Evolutionary conservation across 2,113 vertebrate species (phyloP).

Genomic region (Acrocephalus arundinaceus): DNA sequence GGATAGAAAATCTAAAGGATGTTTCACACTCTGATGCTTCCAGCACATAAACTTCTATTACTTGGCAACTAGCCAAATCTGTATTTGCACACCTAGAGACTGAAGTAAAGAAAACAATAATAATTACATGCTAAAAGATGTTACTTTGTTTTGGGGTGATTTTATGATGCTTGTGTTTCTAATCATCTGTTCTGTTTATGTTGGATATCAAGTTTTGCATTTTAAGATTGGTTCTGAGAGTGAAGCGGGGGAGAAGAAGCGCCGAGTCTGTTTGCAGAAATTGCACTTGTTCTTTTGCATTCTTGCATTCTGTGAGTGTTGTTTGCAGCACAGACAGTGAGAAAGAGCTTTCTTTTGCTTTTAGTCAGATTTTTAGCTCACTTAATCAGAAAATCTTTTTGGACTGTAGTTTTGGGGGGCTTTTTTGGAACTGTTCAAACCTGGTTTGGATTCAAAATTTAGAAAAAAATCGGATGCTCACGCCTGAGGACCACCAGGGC

Average conservation of each 20-base stretch:
- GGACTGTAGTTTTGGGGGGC: not conserved
- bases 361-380: not conserved
- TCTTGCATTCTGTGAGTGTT: rapidly evolving
- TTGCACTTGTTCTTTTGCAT: not conserved
- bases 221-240: not conserved
- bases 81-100: not conserved
- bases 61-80: not conserved
- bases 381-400: not conserved
- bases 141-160: not conserved
- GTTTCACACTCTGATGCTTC: not conserved
- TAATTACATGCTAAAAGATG: not conserved
- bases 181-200: not conserved
- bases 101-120: not conserved
- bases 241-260: not conserved
- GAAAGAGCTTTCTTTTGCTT: not conserved
- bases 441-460: not conserved
- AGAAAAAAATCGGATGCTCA: not conserved
- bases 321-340: not conserved
- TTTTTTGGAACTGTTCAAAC: not conserved
- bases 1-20: not conserved
- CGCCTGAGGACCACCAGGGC: not conserved
- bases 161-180: not conserved
- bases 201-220: not conserved
- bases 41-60: not conserved
- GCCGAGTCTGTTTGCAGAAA: not conserved